These are phyloP conservation scores for Argyresthia goedartella DNA, from an alignment of 2,888 invertebrate species.

Conservation along the genomic window DNA sequence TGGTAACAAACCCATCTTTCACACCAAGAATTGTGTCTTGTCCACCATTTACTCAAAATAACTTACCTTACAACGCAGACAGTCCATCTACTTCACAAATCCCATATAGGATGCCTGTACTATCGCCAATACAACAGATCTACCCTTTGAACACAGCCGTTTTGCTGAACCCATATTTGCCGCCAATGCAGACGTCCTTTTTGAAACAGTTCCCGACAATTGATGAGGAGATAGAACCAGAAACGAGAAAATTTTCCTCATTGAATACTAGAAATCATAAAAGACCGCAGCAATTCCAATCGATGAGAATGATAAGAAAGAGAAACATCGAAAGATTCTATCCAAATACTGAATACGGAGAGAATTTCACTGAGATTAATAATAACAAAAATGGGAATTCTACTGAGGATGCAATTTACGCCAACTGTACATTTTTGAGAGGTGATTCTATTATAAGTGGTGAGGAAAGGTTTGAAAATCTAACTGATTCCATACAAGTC, in stretches of 20 bases:
- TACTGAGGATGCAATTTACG: slow-evolving; percentile 50
- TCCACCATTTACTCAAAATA: slow-evolving; percentile 55
- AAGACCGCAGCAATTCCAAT: slow-evolving; percentile 52
- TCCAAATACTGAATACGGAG: slow-evolving; percentile 60
- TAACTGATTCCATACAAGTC: slow-evolving; percentile 77
- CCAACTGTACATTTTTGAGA: slow-evolving; percentile 48
- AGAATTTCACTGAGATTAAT: slow-evolving; percentile 60
- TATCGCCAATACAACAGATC: slow-evolving; percentile 59
- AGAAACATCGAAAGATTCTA: slow-evolving; percentile 63
- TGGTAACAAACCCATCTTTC: slow-evolving; percentile 62
- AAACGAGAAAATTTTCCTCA: slow-evolving; percentile 53
- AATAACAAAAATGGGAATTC: slow-evolving; percentile 43
- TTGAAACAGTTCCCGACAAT: slow-evolving; percentile 55
- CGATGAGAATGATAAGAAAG: slow-evolving; percentile 57
- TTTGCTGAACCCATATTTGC: slow-evolving; percentile 50
- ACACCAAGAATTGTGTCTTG: slow-evolving; percentile 53
- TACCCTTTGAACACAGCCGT: slow-evolving; percentile 59
- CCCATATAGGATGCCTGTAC: slow-evolving; percentile 45
- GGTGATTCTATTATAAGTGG: slow-evolving; percentile 49
- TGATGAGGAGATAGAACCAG: slow-evolving; percentile 44
- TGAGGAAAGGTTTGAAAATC: slow-evolving; percentile 70
- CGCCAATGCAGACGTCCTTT: slow-evolving; percentile 51
- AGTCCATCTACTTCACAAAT: slow-evolving; percentile 32
- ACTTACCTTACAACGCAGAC: slow-evolving; percentile 33
- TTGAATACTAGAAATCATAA: slow-evolving; percentile 51